Base-by-base conservation (phyloP, 2,797 vertebrate genomes). In the Chelmon rostratus region DNA sequence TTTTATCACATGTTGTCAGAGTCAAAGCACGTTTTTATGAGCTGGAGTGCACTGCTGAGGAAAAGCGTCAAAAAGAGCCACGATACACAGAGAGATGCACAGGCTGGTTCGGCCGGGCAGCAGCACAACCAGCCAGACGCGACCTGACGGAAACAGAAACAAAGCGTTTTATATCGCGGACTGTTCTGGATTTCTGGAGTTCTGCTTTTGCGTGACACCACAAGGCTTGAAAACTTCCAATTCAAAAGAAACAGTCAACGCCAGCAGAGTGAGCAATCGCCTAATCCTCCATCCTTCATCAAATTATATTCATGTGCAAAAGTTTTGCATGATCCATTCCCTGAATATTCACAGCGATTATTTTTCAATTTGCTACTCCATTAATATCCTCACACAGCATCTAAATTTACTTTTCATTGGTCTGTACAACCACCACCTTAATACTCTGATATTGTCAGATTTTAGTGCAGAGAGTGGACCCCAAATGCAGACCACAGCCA, bases 81-180 rank as follows among this genome's bases (percentile, higher is more conserved):
- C n/a, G 73, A 85, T 68, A 46, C 80, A 52, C n/a, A 33, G 65
- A n/a, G n/a, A 82, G 73, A 85, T 68, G 46, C 80, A 52, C n/a
- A 33, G 65, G 52, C 44, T 73, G 67, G 23, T 68, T 68, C 72
- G 77, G 65, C 68, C 9, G 3, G 47, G 68, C 42, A 61, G 75
- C 59, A 18, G 65, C 78, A 40, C 66, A 79, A 62, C 59, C 23
- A 50, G 64, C 74, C 81, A 81, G 18, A 72, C 69, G 70, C 73
- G 74, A 50, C 49, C 67, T 73, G 72, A 79, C 81, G 82, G 37
- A 54, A 57, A 40, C 16, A 37, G 56, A 58, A 73, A 62, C 31
- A 59, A 19, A 52, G 50, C 38, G 65, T 21, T 59, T 74, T 15
- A 65, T 38, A 49, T 38, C 0, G 15, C 37, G 28, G 49, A 68